These are phyloP conservation scores for Geopemphigus sp. DNA, from an alignment of 1,140 invertebrate species.

Conservation along the genomic window DNA sequence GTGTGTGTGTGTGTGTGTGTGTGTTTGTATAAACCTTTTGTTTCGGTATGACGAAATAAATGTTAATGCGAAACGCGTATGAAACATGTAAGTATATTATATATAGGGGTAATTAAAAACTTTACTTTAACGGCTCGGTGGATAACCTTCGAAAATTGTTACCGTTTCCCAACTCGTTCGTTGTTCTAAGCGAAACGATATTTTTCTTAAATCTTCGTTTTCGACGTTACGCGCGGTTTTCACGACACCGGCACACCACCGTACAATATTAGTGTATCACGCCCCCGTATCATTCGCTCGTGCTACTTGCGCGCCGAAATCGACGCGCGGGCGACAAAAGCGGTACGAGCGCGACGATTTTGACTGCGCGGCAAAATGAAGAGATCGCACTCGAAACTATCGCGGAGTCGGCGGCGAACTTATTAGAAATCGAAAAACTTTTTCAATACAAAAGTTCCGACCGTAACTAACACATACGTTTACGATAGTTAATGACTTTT, in stretches of 20 bases:
- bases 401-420: background rate
- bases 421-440: slow-evolving; percentile 29
- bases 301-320: too few relatives aligned
- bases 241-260: background rate
- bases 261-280: too few relatives aligned
- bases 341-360: background rate
- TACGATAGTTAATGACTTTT: background rate
- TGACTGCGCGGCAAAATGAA: background rate
- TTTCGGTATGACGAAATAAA: background rate
- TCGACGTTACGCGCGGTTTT: too few relatives aligned
- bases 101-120: slow-evolving; percentile 25
- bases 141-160: background rate
- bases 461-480: background rate
- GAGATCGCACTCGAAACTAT: background rate
- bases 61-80: background rate
- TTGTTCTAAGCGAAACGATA: background rate
- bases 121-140: background rate
- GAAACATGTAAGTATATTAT: background rate
- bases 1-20: background rate
- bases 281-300: background rate
- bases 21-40: background rate
- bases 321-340: too few relatives aligned
- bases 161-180: background rate
- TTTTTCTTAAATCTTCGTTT: too few relatives aligned
- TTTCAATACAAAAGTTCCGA: slow-evolving; percentile 25